Evolutionary conservation across 2,888 invertebrate species (phyloP).

Genomic region (Drymonia ruficornis): DNA sequence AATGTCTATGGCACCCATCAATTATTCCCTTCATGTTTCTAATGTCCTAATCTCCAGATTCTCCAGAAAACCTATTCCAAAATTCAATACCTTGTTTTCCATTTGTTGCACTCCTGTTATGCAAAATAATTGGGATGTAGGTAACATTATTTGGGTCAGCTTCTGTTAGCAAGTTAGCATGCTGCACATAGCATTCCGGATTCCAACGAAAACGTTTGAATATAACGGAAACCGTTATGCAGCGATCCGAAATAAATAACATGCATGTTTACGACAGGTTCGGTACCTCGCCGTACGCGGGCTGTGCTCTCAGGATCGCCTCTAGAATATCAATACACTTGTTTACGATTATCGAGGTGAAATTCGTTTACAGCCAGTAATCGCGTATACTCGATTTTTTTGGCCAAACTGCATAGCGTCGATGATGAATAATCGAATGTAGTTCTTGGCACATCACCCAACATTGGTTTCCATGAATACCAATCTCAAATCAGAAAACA

Average conservation of each 20-base stretch:
- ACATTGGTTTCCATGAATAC: not conserved
- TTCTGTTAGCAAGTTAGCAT: slow-evolving; percentile 47
- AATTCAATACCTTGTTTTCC: not conserved
- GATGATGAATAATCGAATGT: no score
- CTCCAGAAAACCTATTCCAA: not conserved
- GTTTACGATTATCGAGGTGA: slow-evolving; percentile 40
- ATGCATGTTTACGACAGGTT: slow-evolving; percentile 55
- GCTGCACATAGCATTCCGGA: slow-evolving; percentile 45
- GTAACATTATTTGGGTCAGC: slow-evolving; percentile 32
- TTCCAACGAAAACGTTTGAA: slow-evolving; percentile 58
- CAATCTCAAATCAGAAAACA: no score
- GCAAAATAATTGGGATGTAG: slow-evolving; percentile 7
- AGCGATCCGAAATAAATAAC: slow-evolving; percentile 67
- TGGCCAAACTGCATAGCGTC: not conserved
- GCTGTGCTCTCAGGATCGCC: slow-evolving; percentile 53
- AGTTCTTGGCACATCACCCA: no score
- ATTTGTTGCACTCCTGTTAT: not conserved
- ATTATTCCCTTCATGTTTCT: no score
- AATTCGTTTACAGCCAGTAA: slow-evolving; percentile 24
- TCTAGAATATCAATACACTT: slow-evolving; percentile 58
- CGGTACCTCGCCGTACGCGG: slow-evolving; percentile 43
- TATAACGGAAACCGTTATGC: slow-evolving; percentile 68
- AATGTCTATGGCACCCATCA: not conserved
- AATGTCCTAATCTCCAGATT: no score
- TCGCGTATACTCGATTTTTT: slow-evolving; percentile 1